These are phyloP conservation scores for Paracanthobrama guichenoti DNA, from an alignment of 2,113 vertebrate genomes.

Conservation along the genomic window DNA sequence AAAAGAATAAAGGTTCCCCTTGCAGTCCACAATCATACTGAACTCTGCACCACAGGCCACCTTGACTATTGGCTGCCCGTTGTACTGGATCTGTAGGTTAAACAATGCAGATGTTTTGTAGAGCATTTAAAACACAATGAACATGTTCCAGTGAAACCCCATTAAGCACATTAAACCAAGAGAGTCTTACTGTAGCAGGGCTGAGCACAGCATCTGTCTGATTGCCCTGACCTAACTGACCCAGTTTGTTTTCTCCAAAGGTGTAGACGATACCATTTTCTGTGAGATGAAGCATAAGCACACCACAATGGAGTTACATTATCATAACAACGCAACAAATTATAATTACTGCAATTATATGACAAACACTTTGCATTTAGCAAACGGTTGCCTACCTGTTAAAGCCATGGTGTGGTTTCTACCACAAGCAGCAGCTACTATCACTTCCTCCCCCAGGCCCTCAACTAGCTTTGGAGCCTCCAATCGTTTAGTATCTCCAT, in stretches of 20 bases:
- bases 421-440: slow-evolving; percentile 88
- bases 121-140: neutral
- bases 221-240: slow-evolving; percentile 92
- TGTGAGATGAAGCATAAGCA: slow-evolving; percentile 59
- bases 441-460: slow-evolving; percentile 78
- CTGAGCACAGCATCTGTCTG: slow-evolving; percentile 93
- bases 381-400: slow-evolving; percentile 77
- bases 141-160: neutral
- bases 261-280: slow-evolving; percentile 86
- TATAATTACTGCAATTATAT: neutral
- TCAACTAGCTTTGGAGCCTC: slow-evolving; percentile 90
- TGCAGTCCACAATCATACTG: slow-evolving; percentile 98
- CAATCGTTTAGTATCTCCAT: slow-evolving; percentile 91
- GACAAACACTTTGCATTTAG: neutral
- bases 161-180: neutral
- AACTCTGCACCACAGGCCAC: slow-evolving; percentile 94
- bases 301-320: neutral
- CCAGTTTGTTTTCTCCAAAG: slow-evolving; percentile 97
- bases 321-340: neutral
- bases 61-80: slow-evolving; percentile 95
- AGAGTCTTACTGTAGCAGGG: slow-evolving; percentile 81
- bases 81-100: slow-evolving; percentile 86
- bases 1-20: slow-evolving; percentile 96
- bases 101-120: neutral
- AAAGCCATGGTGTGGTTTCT: slow-evolving; percentile 93